Evolutionary conservation across 2,113 vertebrate species (phyloP).

Genomic region (Herpetotheres cachinnans): DNA sequence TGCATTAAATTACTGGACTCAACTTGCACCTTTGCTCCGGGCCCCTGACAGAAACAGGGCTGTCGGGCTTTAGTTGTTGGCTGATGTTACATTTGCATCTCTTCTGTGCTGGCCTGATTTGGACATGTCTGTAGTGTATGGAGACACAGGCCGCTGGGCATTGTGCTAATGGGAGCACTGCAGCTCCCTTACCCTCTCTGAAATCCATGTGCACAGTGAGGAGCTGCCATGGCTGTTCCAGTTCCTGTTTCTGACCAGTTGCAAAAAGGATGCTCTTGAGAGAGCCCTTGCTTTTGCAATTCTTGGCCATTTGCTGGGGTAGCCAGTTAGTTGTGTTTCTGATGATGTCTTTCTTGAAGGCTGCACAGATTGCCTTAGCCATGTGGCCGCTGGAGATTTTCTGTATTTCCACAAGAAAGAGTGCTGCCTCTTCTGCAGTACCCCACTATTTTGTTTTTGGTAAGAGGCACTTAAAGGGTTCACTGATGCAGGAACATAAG

Average conservation of each 20-base stretch:
- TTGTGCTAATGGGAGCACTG: not conserved
- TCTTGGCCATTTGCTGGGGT: not conserved
- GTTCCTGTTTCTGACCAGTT: not conserved
- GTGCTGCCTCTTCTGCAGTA: not conserved
- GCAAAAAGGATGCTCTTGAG: not conserved
- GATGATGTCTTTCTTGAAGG: not conserved
- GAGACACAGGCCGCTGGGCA: rapidly evolving
- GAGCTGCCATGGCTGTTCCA: not conserved
- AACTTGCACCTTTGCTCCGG: not conserved
- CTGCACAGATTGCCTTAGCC: not conserved
- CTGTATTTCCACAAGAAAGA: not conserved
- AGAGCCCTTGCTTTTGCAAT: not conserved
- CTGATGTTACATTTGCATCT: not conserved
- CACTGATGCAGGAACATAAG: rapidly evolving
- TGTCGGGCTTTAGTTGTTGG: rapidly evolving
- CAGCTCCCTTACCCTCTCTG: not conserved
- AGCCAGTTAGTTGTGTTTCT: not conserved
- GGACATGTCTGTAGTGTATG: not conserved
- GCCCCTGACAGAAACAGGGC: not conserved
- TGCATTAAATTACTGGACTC: not conserved
- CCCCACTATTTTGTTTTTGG: not conserved
- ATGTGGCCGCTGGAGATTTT: not conserved
- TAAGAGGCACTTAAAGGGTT: not conserved
- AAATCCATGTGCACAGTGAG: not conserved
- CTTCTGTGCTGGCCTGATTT: not conserved